phyloP scores from a whole-genome alignment of 1,140 invertebrate species.

The Zeugodacus cucurbitae region DNA sequence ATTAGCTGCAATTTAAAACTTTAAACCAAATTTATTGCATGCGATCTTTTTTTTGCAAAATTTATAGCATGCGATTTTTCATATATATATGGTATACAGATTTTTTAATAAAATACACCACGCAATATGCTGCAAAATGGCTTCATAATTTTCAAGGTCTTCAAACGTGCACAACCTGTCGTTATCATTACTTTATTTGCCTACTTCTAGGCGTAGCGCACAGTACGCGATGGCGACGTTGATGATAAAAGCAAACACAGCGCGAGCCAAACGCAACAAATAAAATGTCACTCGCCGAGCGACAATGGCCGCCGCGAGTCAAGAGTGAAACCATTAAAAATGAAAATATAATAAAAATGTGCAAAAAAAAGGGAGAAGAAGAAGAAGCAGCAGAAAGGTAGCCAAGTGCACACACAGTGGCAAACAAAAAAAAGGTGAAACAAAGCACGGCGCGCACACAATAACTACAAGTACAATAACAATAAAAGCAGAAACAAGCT shows the following conservation, averaged over 20 bases:
- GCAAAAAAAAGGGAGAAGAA: background rate
- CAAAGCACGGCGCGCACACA: background rate
- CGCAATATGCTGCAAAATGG: background rate
- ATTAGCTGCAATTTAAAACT: background rate
- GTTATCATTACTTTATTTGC: background rate
- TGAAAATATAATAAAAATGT: background rate
- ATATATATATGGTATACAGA: too few species aligned
- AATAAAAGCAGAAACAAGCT: slow-evolving; percentile 28
- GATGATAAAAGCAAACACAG: background rate
- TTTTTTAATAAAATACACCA: background rate
- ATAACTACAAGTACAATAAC: background rate
- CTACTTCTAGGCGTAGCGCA: background rate
- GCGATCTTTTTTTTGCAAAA: too few species aligned
- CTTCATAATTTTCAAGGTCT: background rate
- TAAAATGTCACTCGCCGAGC: slow-evolving; percentile 13
- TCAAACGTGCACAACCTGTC: background rate
- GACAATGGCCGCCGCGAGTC: background rate
- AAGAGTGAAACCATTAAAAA: background rate
- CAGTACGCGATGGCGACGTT: background rate
- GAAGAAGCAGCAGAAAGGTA: background rate
- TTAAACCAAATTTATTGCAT: background rate
- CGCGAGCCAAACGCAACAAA: background rate
- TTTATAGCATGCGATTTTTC: too few species aligned
- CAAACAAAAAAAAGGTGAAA: background rate
- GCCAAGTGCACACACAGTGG: background rate